phyloP scores from a whole-genome alignment of 2,888 invertebrate genomes.

The Eupithecia centaureata region DNA sequence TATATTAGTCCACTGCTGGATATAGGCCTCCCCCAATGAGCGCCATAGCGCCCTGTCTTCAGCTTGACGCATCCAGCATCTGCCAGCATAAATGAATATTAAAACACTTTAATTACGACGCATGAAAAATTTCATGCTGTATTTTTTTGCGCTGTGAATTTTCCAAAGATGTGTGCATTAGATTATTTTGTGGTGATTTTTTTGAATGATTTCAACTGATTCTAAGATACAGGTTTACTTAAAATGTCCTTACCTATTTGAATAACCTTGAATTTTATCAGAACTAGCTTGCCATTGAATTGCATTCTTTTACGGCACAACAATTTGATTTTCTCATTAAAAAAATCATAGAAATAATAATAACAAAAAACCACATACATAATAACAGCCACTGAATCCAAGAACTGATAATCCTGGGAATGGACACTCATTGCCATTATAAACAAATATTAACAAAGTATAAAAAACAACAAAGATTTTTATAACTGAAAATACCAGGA shows the following conservation, averaged over 20 bases:
- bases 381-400: slow-evolving; percentile 44
- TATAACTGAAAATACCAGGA: slow-evolving; percentile 47
- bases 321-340: neutral
- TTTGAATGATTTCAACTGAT: too few relatives aligned
- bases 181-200: too few relatives aligned
- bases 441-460: neutral
- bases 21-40: too few relatives aligned
- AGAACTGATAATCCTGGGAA: slow-evolving; percentile 45
- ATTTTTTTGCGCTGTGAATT: neutral
- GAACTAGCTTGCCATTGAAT: neutral
- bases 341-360: slow-evolving; percentile 9
- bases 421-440: slow-evolving; percentile 56
- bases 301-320: neutral
- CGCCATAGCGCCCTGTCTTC: too few relatives aligned
- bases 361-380: slow-evolving; percentile 54
- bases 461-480: slow-evolving; percentile 5
- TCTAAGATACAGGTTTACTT: neutral
- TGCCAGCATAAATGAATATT: too few relatives aligned
- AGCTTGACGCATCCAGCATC: too few relatives aligned
- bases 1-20: too few relatives aligned
- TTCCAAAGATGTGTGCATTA: too few relatives aligned
- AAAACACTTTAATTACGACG: neutral
- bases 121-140: neutral
- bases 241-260: too few relatives aligned
- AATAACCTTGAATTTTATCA: neutral